phyloP scores from a whole-genome alignment of 2,888 invertebrate species.

The Diplazon laetatorius region DNA sequence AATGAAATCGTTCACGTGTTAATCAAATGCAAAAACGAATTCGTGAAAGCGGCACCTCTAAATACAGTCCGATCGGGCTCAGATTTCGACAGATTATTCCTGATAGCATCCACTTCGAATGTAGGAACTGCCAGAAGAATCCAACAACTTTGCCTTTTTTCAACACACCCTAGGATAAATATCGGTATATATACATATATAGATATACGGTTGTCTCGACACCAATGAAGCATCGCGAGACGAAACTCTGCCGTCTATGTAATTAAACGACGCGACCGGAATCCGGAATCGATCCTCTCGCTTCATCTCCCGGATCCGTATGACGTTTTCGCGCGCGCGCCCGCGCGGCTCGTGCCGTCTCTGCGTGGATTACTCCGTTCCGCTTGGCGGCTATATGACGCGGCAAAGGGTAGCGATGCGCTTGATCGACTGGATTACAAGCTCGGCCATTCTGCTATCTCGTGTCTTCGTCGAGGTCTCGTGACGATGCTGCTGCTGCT shows the following conservation, averaged over 20 bases:
- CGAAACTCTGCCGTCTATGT: constrained; percentile 3
- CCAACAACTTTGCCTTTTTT: too few relatives aligned
- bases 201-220: neutral
- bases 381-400: constrained; percentile 8
- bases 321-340: constrained; percentile 33
- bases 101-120: too few relatives aligned
- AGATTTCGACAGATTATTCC: too few relatives aligned
- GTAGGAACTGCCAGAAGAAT: too few relatives aligned
- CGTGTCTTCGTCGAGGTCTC: neutral
- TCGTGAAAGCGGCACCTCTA: too few relatives aligned
- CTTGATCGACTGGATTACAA: constrained; percentile 14
- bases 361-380: constrained; percentile 3
- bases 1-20: too few relatives aligned
- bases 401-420: constrained; percentile 17
- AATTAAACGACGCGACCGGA: constrained; percentile 32
- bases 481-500: neutral
- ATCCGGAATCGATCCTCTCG: constrained; percentile 19
- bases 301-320: neutral
- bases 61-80: too few relatives aligned
- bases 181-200: neutral
- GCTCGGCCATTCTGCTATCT: neutral
- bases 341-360: too few relatives aligned
- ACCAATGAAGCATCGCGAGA: neutral
- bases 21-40: too few relatives aligned
- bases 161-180: too few relatives aligned